Base-by-base conservation (phyloP, 2,888 invertebrate species). In the Ceratothoa steindachneri region DNA sequence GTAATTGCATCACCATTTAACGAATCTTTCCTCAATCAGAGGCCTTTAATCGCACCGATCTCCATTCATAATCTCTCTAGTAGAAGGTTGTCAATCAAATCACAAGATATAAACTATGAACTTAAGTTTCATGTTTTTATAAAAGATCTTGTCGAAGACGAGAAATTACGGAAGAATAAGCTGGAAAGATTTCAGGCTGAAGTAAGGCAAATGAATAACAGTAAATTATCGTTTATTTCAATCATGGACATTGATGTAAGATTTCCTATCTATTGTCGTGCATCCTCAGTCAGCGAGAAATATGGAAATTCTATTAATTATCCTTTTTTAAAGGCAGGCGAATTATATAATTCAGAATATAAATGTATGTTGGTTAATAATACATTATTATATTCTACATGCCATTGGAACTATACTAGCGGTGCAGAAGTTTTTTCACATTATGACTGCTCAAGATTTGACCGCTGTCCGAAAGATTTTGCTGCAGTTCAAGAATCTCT, bases 381-480 rank as follows among this genome's bases (percentile, higher is more conserved):
- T 3, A 24, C 31, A 51, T 28, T 72, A 15, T 15, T 31, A 19
- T 65, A 69, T 5, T 72, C 72, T 9, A 29, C 30, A 12, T 77
- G 77, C 52, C 29, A 24, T 22, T 69, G 72, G 67, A 55, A 77
- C 52, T 77, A 69, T 30, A 72, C 30, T 12, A 27, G 74, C 22
- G 77, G 77, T 60, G 77, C 72, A 12, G 29, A 60, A 22, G 19
- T 70, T 22, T 68, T 72, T 64, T 53, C 41, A 9, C 28, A 72
- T 9, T 19, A 52, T 0, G 24, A 22, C 7, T 77, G 77, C n/a
- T 30, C 30, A 24, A 69, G 72, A 67, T 30, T 52, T 27, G 74
- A 74, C 53, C 29, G 31, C 9, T 77, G 77, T 29, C 77, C 77
- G 0, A 24, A 29, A 19, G 74, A 72, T 2, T 77, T 72, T 53